Percentiles rank a stretch among this genome's conserved stretches.
Evolutionary conservation across 1,140 invertebrate genomes (phyloP).

Genomic region (Drosophila saltans): DNA sequence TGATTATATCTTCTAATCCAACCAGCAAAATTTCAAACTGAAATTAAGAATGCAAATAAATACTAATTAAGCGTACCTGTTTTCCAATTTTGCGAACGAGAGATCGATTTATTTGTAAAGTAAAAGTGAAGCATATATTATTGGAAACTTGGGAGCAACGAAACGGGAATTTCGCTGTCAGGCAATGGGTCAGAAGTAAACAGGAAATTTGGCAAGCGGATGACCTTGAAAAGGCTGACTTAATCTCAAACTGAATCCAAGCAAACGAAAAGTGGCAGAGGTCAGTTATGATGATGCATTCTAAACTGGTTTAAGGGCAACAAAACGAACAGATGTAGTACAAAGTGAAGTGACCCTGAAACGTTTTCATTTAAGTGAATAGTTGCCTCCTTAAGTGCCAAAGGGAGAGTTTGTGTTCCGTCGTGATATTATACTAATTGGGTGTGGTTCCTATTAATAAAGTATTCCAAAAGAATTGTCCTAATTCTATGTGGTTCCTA

Average conservation of each 20-base stretch:
- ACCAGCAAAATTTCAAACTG: constrained; percentile 32
- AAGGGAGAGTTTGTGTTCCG: neutral
- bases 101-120: constrained; percentile 22
- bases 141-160: neutral
- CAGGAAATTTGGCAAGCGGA: constrained; percentile 8
- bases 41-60: constrained; percentile 36
- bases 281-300: constrained; percentile 32
- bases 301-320: constrained; percentile 30
- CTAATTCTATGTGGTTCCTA: constrained; percentile 40
- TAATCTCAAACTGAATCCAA: neutral
- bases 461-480: constrained; percentile 36
- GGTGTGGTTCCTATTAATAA: constrained; percentile 61
- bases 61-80: constrained; percentile 42
- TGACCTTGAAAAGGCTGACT: constrained; percentile 34
- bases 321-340: neutral
- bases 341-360: neutral
- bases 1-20: constrained; percentile 4
- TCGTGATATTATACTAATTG: constrained; percentile 49
- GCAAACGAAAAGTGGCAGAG: constrained; percentile 38
- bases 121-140: constrained; percentile 15
- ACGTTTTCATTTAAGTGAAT: constrained; percentile 16
- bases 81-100: constrained; percentile 14
- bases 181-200: constrained; percentile 25
- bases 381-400: constrained; percentile 13
- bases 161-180: constrained; percentile 1